Evolutionary conservation across 30 jellyfish, hydroid and myxozoan genomes (phyloP), one percentile per base, ranked within the genome.

Genomic region (Hydractinia echinata): DNA sequence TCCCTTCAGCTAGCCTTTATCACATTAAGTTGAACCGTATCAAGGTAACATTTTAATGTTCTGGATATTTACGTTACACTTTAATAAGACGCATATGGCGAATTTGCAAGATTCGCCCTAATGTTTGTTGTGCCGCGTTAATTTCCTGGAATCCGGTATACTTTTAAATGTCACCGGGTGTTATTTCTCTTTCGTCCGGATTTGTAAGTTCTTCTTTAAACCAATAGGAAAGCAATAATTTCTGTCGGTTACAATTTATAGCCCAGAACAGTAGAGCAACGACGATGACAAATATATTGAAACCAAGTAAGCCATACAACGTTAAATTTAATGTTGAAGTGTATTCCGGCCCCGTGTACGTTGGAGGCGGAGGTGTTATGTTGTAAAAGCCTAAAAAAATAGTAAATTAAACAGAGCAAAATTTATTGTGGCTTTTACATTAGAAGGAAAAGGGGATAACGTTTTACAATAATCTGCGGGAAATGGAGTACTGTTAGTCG

Each of bases 181-280:
- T 64, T 64, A n/a, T 64, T 8, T 51, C 56, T 71, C n/a, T 39
- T 71, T 1, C 10, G 70, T 60, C 18, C 8, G 81, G 60, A 20
- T 51, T 71, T 7, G 50, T 5, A 20, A 71, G 70, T 10, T 71
- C 14, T 8, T 71, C 83, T 74, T 74, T 74, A 5, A 74, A 49
- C 83, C 83, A 74, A 50, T 74, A 74, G 73, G 61, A 49, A 7
- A 30, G 54, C 73, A 74, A 4, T 67, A 74, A 74, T 5, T 54
- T 49, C 11, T 48, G 68, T 2, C 83, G 73, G n/a, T 74, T 74
- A 50, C 73, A 20, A 49, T 74, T 74, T 53, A 74, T n/a, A 44
- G 30, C 73, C 83, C 83, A 74, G 20, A 74, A 74, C 61, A 74
- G 21, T n/a, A 74, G 21, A 4, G 83, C 66, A 53, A 74, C 5